Conservation (phyloP, 1,140 invertebrate species). For the Calephelis nemesis region DNA sequence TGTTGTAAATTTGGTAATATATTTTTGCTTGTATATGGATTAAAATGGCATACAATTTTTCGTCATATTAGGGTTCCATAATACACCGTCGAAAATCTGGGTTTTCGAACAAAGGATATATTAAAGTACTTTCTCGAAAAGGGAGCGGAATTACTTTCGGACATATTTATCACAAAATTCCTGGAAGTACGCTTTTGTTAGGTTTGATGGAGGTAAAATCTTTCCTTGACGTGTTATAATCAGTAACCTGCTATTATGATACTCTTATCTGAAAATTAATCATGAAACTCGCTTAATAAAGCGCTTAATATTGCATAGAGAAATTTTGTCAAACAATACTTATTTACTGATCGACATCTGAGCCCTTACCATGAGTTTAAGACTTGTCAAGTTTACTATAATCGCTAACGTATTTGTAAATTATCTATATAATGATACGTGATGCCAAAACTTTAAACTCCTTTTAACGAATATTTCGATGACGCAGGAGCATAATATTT, state of each 20-base stretch:
- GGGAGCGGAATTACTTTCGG: slow-evolving; percentile 9
- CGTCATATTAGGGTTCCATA: neutral
- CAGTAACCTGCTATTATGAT: slow-evolving; percentile 6
- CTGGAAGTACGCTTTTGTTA: slow-evolving; percentile 7
- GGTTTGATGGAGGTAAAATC: slow-evolving; percentile 5
- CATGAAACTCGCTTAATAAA: neutral
- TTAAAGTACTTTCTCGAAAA: slow-evolving; percentile 4
- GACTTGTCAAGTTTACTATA: no score
- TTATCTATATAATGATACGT: no score
- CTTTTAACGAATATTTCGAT: no score
- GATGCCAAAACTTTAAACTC: no score
- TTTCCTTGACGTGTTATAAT: slow-evolving; percentile 9
- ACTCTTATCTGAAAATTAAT: slow-evolving; percentile 6
- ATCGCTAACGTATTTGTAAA: no score
- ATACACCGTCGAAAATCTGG: neutral
- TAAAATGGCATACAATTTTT: neutral
- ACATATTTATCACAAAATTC: slow-evolving; percentile 13
- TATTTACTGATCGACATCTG: no score
- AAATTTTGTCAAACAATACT: no score
- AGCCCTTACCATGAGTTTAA: no score
- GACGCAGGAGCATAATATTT: no score
- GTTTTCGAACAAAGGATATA: slow-evolving; percentile 3
- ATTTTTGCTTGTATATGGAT: neutral
- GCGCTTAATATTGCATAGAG: slow-evolving; percentile 48
- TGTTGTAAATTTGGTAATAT: neutral